Conservation (phyloP, 2,888 invertebrate species). For the Plagodis pulveraria region DNA sequence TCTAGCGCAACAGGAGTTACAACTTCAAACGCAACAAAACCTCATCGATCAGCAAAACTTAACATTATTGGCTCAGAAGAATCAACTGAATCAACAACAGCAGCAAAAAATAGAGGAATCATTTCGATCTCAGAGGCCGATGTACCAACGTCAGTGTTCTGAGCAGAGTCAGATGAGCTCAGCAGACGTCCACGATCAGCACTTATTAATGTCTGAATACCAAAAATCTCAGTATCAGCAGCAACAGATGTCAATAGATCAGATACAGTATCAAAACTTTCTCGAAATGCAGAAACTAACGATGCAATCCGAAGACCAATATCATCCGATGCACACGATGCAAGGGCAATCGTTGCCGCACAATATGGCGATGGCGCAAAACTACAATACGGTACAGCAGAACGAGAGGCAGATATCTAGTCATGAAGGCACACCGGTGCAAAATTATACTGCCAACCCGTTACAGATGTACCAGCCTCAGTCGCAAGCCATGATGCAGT, state of each 20-base stretch:
- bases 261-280: constrained; percentile 63
- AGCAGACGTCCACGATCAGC: constrained; percentile 68
- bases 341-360: constrained; percentile 78
- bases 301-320: constrained; percentile 65
- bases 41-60: constrained; percentile 84
- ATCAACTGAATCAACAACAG: constrained; percentile 82
- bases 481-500: constrained; percentile 57
- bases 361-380: constrained; percentile 68
- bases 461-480: constrained; percentile 74
- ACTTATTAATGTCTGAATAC: constrained; percentile 60
- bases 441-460: constrained; percentile 76
- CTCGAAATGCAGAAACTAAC: constrained; percentile 58
- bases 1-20: constrained; percentile 78
- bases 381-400: constrained; percentile 69
- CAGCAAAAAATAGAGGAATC: constrained; percentile 78
- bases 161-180: constrained; percentile 77
- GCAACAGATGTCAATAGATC: constrained; percentile 74
- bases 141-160: constrained; percentile 75
- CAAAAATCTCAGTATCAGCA: constrained; percentile 63
- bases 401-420: constrained; percentile 80
- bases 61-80: constrained; percentile 79
- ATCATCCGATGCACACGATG: constrained; percentile 65
- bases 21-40: constrained; percentile 83
- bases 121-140: constrained; percentile 66
- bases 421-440: constrained; percentile 82